Evolutionary conservation across 2,797 vertebrate genomes (phyloP), one percentile per base, ranked within the genome.

Genomic region (Coregonus sp.): DNA sequence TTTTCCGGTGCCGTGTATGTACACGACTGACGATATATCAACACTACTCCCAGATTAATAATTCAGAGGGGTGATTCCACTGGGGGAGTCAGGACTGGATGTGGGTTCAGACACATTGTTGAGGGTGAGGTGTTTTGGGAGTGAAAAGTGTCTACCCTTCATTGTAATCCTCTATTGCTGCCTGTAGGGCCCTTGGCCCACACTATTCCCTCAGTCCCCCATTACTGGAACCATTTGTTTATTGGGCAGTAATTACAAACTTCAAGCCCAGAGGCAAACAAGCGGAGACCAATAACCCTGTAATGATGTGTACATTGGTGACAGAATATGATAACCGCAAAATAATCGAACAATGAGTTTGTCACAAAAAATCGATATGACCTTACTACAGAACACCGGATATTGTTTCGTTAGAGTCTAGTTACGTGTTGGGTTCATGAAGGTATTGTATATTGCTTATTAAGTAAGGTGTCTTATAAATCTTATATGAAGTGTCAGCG

Each of bases 1-100:
- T 95, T 93, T 94, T 94, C 63, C 77, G 84, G 78, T 80, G 90
- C 87, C 90, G 94, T 95, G 94, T 96, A 96, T 96, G 96, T 95
- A 96, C 95, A 95, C 93, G 91, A 91, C 90, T 95, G 95, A 96
- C 96, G 96, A 97, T 97, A 96, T 95, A 98, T 98, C 96, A 97
- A 95, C 96, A 96, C 90, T 71, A 50, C 77, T 15, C 79, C 1
- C 72, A 82, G 91, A 95, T 97, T 94, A 97, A 97, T 97, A 96
- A 97, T 97, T 95, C 93, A 97, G 0, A 40, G 89, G 92, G 95
- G 93, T 89, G 89, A 94, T 93, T 95, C 94, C 94, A 87, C 90
- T 82, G 88, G 94, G 95, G 95, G 94, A 92, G 92, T 74, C 92
- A 91, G 18, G 25, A 4, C 40, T 70, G 82, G 89, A 82, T 69